Conservation (phyloP, 2,888 invertebrate genomes). For the Nesidiocoris tenuis region DNA sequence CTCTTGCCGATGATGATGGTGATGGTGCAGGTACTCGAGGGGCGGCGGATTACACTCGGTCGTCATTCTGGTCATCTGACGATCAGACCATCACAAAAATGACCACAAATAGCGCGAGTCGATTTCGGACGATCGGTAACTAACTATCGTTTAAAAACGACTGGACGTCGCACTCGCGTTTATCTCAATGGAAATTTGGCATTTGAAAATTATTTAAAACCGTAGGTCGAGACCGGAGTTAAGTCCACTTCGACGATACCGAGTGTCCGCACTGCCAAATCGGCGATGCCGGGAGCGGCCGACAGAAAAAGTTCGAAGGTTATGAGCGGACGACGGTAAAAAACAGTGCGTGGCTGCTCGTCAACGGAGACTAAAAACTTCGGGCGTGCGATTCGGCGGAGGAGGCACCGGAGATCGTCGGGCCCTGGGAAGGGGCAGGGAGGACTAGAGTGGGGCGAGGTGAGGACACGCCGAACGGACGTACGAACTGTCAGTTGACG, state of each 20-base stretch:
- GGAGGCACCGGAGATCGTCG: conserved; percentile 15
- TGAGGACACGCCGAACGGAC: conserved; percentile 21
- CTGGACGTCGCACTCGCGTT: too few species aligned
- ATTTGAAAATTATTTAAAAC: too few species aligned
- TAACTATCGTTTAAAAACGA: too few species aligned
- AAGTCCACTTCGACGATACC: too few species aligned
- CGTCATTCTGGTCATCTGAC: conserved; percentile 57
- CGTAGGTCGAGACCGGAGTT: too few species aligned
- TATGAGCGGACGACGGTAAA: conserved; percentile 32
- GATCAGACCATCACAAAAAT: conserved; percentile 15
- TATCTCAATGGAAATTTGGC: too few species aligned
- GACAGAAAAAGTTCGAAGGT: conserved; percentile 35
- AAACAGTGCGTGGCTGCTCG: not conserved
- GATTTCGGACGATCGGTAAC: not conserved
- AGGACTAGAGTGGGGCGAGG: conserved; percentile 3
- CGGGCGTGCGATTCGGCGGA: conserved; percentile 8
- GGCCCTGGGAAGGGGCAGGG: not conserved
- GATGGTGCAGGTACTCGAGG: conserved; percentile 56
- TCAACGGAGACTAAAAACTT: conserved; percentile 44
- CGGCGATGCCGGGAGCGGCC: not conserved
- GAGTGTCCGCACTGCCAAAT: not conserved
- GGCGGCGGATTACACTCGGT: conserved; percentile 64
- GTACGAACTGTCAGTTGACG: conserved; percentile 26
- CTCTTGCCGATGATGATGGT: conserved; percentile 45
- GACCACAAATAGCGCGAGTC: not conserved